Base-by-base conservation (phyloP, 2,888 invertebrate species). In the Hemistola chrysoprasaria region DNA sequence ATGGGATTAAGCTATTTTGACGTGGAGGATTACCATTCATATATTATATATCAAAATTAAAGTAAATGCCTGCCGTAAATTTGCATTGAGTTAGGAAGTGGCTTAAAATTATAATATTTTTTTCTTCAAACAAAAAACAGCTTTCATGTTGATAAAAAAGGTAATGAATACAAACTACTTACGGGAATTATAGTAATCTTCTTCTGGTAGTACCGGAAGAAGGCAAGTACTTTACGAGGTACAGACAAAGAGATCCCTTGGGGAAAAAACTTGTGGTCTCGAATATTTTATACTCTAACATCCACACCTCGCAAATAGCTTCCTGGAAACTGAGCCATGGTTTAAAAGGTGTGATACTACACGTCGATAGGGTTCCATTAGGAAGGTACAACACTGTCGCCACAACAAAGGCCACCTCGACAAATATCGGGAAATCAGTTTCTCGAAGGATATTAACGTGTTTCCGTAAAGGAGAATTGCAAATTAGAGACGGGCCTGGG, bases 371-470 rank as follows among this genome's bases (percentile, higher is more conserved):
- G 11, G 39, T 23, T 46, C 40, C 46, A 42, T 37, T 39, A 45
- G 16, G 38, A 33, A 38, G 25, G 31, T 44, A 37, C 40, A 37
- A 43, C 50, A 31, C 36, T 45, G 34, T 50, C 51, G 42, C 47
- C 51, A 43, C 50, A 61, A 65, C 63, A 71, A 68, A 70, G 56
- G 50, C 68, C 50, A 63, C 66, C 58, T 63, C 68, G 58, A 63
- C 61, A 64, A 73, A 71, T 71, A 70, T 71, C 57, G 69, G 63
- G 62, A 61, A 73, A 71, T 72, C 67, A 61, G 52, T 38, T 54
- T 50, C 60, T 58, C 60, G 56, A 61, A 71, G 73, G 69, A 70
- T 73, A 75, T 78, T 76, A 73, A 64, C 71, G 61, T 74, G 67
- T 75, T 69, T 58, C 62, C 47, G 59, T 47, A 53, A 60, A 62